Evolutionary conservation across 2,888 invertebrate genomes (phyloP).

Genomic region (Cryptosula pallasiana): DNA sequence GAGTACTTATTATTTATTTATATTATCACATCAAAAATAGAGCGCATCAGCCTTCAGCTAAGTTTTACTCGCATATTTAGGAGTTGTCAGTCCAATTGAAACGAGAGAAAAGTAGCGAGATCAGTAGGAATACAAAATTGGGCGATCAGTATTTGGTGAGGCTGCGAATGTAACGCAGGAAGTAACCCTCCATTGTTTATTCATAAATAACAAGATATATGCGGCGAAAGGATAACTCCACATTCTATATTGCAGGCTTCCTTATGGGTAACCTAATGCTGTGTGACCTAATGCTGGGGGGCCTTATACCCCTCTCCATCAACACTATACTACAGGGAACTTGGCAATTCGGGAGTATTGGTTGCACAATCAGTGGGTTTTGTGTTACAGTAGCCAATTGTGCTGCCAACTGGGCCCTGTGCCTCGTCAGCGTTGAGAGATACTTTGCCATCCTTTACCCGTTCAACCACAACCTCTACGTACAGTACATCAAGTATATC

Average conservation of each 20-base stretch:
- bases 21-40: too few relatives aligned
- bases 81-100: too few relatives aligned
- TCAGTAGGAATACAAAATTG: too few relatives aligned
- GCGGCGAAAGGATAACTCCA: too few relatives aligned
- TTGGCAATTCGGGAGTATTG: background rate
- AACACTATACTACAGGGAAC: background rate
- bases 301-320: background rate
- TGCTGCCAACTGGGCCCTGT: conserved; percentile 24
- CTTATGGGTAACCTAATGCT: conserved; percentile 19
- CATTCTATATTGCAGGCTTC: background rate
- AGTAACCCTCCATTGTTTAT: too few relatives aligned
- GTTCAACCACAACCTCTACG: conserved; percentile 14
- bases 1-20: too few relatives aligned
- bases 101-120: too few relatives aligned
- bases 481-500: conserved; percentile 3
- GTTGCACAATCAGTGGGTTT: conserved; percentile 12
- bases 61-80: too few relatives aligned
- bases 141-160: too few relatives aligned
- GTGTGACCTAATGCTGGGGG: conserved; percentile 17
- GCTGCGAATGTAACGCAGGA: too few relatives aligned
- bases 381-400: conserved; percentile 3
- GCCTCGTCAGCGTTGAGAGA: conserved; percentile 22
- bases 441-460: conserved; percentile 22
- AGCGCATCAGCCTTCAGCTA: too few relatives aligned
- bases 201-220: too few relatives aligned